Base-by-base conservation (phyloP, 2,888 invertebrate species). In the Temnothorax rugatulus region DNA sequence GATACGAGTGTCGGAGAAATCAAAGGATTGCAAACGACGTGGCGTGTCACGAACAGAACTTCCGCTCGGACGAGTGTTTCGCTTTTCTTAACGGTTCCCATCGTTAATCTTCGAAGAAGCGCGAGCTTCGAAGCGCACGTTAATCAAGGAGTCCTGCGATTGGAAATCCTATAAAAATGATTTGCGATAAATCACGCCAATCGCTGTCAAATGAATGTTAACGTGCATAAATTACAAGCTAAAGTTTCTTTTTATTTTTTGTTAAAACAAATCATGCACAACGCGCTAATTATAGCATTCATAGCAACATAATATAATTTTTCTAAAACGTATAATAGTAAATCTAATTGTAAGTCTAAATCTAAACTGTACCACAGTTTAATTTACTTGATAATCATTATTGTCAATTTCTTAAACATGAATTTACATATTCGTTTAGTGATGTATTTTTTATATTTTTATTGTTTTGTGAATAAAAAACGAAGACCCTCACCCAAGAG, bases 61-160 rank as follows among this genome's bases (percentile, higher is more conserved):
- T 75, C 71, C 74, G 74, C 52, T 29, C 79, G 79, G 76, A 81
- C 84, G 84, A 88, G 66, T 71, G 83, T 84, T 84, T 63, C 84
- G 66, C 83, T 86, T 86, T 87, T 84, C 82, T 86, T 82, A 25
- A 75, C 83, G 69, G 57, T 83, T 84, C 81, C 66, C 85, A 88
- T 90, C 89, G 90, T 89, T 89, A 89, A 89, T 90, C 89, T 89
- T 86, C 38, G 63, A 59, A 73, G 79, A 59, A 52, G 63, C 52
- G 63, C 52, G 61, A 61, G 44, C 41, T 82, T 63, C 82, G 61
- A 75, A 71, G 63, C 77, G 52, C 81, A 74, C 69, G 66, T 84
- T 79, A 85, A 86, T 85, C 79, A 79, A 74, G 63, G 71, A 82
- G 63, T 59, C 63, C 71, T 66, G 63, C 59, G 77, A 83, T 76